Base-by-base conservation (phyloP, 2,797 vertebrate genomes). In the Chloroceryle amazona region DNA sequence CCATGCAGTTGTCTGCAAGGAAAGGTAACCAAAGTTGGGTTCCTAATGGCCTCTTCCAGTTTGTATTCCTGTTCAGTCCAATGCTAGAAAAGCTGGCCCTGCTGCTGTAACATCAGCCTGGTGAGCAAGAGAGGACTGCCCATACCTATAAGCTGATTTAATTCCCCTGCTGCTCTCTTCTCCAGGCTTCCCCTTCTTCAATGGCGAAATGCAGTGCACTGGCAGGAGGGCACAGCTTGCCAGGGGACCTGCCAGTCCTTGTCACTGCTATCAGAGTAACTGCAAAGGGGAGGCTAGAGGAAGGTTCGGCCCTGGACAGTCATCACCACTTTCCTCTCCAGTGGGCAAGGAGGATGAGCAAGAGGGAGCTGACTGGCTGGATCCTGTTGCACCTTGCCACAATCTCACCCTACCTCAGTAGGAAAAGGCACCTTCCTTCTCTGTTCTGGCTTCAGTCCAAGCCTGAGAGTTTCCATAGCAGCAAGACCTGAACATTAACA, bases 401-500 rank as follows among this genome's bases (percentile, higher is more conserved):
- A 60, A 87, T 80, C 10, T 46, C 0, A 76, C 16, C 33, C 49
- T n/a, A 28, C 33, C 62, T 61, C 26, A 12, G 42, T 10, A 54
- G 41, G 8, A 79, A 90, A 91, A 90, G 92, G 80, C 93, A 96
- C 46, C 86, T 84, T 93, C 76, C 73, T 65, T 7, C 82, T 55
- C 70, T 51, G 21, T 29, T 86, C 37, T 42, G 85, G 80, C 80
- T 93, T 55, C 51, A 72, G 47, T 29, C 57, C 86, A 95, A 81
- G 55, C 78, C 89, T 5, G 3, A 44, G 60, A 79, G 81, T 67
- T 91, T 61, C 95, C 78, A 94, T 28, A 80, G 88, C 82, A 96
- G 83, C 93, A 84, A 54, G 54, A 92, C 74, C 70, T 62, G 0
- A 16, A 58, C 42, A 8, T 51, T 73, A 91, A 94, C 75, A 95